A percentile compares a stretch with the other conserved stretches of the same genome.
phyloP scores from a whole-genome alignment of 2,888 invertebrate genomes.

The Dicyrtomina minuta region DNA sequence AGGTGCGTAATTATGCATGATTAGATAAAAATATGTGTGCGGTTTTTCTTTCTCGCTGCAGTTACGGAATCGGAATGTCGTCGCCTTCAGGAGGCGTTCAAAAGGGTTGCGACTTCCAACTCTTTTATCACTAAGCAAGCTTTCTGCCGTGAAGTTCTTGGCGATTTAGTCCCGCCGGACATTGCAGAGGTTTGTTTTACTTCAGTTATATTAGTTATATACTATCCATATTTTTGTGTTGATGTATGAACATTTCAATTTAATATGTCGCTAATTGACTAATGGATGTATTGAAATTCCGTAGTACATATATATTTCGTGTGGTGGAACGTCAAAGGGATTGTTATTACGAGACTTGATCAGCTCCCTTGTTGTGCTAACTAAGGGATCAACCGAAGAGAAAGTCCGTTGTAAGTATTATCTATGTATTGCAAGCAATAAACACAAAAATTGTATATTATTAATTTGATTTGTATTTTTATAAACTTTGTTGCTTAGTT shows the following conservation, averaged over 20 bases:
- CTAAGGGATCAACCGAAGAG: constrained; percentile 80
- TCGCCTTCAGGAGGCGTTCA: constrained; percentile 83
- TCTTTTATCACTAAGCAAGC: constrained; percentile 71
- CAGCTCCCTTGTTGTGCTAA: constrained; percentile 81
- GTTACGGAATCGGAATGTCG: constrained; percentile 81
- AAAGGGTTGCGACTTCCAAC: constrained; percentile 73
- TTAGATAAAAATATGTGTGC: neutral
- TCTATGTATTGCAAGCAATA: neutral
- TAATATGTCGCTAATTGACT: neutral
- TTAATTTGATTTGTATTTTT: constrained; percentile 1
- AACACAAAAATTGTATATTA: neutral
- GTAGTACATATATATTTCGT: constrained; percentile 74
- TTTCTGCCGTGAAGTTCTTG: constrained; percentile 81
- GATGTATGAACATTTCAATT: neutral
- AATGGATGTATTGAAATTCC: neutral
- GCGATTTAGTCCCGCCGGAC: constrained; percentile 78
- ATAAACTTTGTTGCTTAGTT: constrained; percentile 62
- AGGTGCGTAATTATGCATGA: no score
- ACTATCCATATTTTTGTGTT: neutral
- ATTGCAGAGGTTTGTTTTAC: constrained; percentile 67
- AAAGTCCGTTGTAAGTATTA: constrained; percentile 70
- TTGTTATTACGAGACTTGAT: constrained; percentile 79
- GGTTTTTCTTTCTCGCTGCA: constrained; percentile 56
- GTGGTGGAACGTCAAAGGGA: constrained; percentile 79
- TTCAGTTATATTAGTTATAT: neutral